Conservation (phyloP, 1,140 invertebrate genomes). For the Acromyrmex heyeri region DNA sequence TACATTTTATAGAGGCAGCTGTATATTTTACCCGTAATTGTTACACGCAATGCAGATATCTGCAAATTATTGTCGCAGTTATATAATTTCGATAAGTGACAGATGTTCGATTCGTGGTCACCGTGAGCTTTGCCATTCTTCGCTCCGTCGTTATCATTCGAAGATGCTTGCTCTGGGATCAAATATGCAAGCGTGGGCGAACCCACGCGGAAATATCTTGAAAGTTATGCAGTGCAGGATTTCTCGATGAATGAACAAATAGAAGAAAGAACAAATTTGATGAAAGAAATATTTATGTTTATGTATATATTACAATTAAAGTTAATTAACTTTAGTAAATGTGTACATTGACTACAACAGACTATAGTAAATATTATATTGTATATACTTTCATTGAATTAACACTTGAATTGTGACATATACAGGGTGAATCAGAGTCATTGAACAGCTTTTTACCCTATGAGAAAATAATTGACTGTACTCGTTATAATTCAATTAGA, state of each 20-base stretch:
- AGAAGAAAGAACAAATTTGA: slow-evolving; percentile 7
- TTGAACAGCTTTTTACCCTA: too few relatives aligned
- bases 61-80: slow-evolving; percentile 7
- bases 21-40: neutral
- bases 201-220: slow-evolving; percentile 24
- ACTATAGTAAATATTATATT: too few relatives aligned
- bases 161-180: neutral
- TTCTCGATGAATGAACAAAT: slow-evolving; percentile 17
- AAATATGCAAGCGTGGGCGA: neutral
- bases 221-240: neutral
- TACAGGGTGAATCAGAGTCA: too few relatives aligned
- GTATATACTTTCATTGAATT: too few relatives aligned
- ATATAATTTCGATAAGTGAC: slow-evolving; percentile 7
- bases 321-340: too few relatives aligned
- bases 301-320: too few relatives aligned
- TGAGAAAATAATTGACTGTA: too few relatives aligned
- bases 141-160: neutral
- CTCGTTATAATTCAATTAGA: too few relatives aligned
- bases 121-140: neutral
- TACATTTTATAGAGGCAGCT: neutral
- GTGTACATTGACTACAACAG: too few relatives aligned
- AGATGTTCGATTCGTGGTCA: slow-evolving; percentile 16
- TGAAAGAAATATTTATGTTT: neutral
- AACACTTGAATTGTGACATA: neutral
- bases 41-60: neutral